Evolutionary conservation across 2,888 invertebrate genomes (phyloP), one percentile per base, ranked within the genome.

Genomic region (Branchipolynoe longqiensis): DNA sequence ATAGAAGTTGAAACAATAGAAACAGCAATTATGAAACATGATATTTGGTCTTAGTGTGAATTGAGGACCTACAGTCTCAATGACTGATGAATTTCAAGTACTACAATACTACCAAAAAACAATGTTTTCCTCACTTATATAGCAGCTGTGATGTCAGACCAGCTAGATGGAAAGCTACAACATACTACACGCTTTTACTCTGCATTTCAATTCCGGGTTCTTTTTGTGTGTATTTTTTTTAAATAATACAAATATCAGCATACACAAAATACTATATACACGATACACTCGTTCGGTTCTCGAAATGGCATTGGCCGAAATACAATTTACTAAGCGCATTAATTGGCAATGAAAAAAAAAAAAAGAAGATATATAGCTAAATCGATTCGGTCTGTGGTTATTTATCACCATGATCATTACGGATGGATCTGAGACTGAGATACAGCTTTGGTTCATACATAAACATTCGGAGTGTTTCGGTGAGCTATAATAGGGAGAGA

Each of bases 1-100:
- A 78, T 78, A 78, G 78, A 78, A 78, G 78, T 78, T 78, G 78
- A 78, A 78, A 78, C 78, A 78, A 78, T 78, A 78, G 78, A 78
- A 78, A 78, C 78, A 78, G 41, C 78, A 78, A 78, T 78, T 18
- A 78, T 78, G 69, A 69, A 69, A 69, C 69, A 69, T 33, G 69
- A 69, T 69, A 69, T 69, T 69, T 69, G 69, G 69, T 69, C 33
- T 31, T 14, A 69, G 69, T 69, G 69, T 69, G 69, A 69, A 38
- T 69, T 69, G 69, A 69, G 22, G n/a, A 25, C 69, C 69, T 69
- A 36, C 69, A 69, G 69, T 28, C 69, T 69, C 69, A 69, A 36
- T 36, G 69, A 69, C 69, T 69, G 69, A 33, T 69, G 69, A 69
- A 33, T 36, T 38, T 69, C 14, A 69, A 25, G 69, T 69, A 38